Base-by-base conservation (phyloP, 1,140 invertebrate genomes). In the Drosophila ironensis region DNA sequence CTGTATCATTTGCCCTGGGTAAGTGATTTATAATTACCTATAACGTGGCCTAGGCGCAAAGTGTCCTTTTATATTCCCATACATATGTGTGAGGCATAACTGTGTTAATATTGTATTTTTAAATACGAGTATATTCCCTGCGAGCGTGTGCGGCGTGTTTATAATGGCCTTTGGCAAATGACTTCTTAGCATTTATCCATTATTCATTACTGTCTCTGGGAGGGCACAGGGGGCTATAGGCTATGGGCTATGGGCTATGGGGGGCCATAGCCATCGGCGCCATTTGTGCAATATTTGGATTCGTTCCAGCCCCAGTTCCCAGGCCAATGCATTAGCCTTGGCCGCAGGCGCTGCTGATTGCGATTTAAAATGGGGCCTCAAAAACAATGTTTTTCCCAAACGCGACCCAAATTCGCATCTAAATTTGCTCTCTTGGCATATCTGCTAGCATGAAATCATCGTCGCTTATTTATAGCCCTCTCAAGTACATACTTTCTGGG, bases 171-270 rank as follows among this genome's bases (percentile, higher is more conserved):
- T 40, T 63, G 57, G 59, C 33, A 63, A 63, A 40, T 63, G 33
- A 64, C 60, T 63, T 63, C 33, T 48, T 64, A 12, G 25, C 56
- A 40, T 46, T 63, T 64, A 63, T 64, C 14, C 60, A 63, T 64
- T 63, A 64, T 64, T 64, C 42, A 64, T 64, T 60, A 60, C 56
- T 59, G 56, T 41, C n/a, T 30, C 37, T 3, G 28, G 4, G 52
- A 20, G 12, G 19, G n/a, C 12, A 6, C 3, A 14, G n/a, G n/a
- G n/a, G n/a, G n/a, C n/a, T n/a, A n/a, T n/a, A n/a, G n/a, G n/a
- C n/a, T n/a, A n/a, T n/a, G n/a, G n/a, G n/a, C n/a, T n/a, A 4
- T 12, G 7, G 12, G 6, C 1, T 0, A 8, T 1, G 4, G 38
- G 0, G 3, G 22, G 6, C 7, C 22, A 7, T 14, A 4, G 38